These are phyloP conservation scores for Rhinolophus sinicus DNA, from an alignment of 2,113 vertebrate species.

Conservation along the genomic window DNA sequence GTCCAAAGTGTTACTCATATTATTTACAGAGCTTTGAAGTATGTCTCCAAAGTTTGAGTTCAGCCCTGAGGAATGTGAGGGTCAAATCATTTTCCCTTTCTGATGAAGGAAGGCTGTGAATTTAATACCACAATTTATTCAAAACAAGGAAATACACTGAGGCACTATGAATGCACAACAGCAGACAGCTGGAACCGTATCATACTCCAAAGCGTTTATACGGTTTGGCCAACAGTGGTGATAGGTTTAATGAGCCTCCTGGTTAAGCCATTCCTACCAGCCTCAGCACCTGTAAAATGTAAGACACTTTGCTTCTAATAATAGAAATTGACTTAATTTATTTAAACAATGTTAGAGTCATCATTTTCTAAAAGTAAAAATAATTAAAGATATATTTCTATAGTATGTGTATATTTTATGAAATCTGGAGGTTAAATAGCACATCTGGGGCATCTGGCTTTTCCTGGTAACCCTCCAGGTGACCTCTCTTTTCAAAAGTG, in stretches of 20 bases:
- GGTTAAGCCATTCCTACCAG: conserved; percentile 4
- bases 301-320: conserved; percentile 47
- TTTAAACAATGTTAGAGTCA: conserved; percentile 45
- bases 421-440: conserved; percentile 62
- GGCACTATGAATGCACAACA: conserved; percentile 61
- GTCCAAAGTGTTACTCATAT: conserved; percentile 88
- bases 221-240: not conserved
- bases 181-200: conserved; percentile 58
- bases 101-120: conserved; percentile 83
- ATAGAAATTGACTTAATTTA: conserved; percentile 15
- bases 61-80: conserved; percentile 87
- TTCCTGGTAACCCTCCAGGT: conserved; percentile 64
- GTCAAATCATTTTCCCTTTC: conserved; percentile 86
- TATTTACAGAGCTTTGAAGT: conserved; percentile 93
- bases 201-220: conserved; percentile 52
- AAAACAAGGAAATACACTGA: conserved; percentile 80
- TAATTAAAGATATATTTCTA: conserved; percentile 63
- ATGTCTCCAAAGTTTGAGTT: conserved; percentile 87
- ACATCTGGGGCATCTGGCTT: conserved; percentile 71
- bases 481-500: conserved; percentile 69
- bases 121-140: conserved; percentile 82
- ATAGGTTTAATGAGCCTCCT: not conserved
- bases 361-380: conserved; percentile 60
- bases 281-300: conserved; percentile 39
- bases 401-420: conserved; percentile 69